A percentile compares a stretch with the other conserved stretches of the same genome.
Conservation (phyloP, 2,113 vertebrate species). For the Galeopterus variegatus region DNA sequence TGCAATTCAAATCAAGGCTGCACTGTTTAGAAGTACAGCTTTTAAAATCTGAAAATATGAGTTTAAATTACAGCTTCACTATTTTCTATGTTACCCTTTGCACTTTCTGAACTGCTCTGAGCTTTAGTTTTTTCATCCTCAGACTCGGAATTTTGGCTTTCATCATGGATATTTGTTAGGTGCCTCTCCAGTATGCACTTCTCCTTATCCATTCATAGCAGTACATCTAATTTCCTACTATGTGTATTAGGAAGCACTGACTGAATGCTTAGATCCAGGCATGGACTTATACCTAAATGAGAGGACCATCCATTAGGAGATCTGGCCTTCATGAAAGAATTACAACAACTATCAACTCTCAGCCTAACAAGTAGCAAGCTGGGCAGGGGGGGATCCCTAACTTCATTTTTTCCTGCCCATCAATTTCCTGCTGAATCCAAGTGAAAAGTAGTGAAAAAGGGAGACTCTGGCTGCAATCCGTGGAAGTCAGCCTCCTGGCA, state of each 20-base stretch:
- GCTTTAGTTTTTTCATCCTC: background rate
- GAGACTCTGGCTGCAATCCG: background rate
- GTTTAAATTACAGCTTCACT: background rate
- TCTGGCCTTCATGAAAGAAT: background rate
- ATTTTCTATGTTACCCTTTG: background rate
- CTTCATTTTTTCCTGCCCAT: background rate
- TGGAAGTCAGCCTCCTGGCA: background rate
- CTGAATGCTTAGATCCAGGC: background rate
- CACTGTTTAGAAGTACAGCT: background rate
- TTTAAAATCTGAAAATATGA: background rate
- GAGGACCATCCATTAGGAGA: background rate
- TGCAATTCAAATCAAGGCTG: background rate
- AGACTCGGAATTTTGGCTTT: background rate
- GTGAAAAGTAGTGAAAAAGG: background rate
- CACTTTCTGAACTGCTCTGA: background rate
- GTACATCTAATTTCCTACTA: background rate
- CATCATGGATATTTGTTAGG: background rate
- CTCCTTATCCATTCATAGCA: background rate
- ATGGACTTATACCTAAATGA: background rate
- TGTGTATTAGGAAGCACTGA: background rate
- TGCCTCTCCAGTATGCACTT: background rate
- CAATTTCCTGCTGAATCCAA: background rate
- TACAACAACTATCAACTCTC: background rate
- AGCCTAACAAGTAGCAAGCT: background rate
- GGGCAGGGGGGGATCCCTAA: background rate